These are phyloP conservation scores for Florisuga fusca DNA, from an alignment of 2,797 vertebrate species.

Conservation along the genomic window DNA sequence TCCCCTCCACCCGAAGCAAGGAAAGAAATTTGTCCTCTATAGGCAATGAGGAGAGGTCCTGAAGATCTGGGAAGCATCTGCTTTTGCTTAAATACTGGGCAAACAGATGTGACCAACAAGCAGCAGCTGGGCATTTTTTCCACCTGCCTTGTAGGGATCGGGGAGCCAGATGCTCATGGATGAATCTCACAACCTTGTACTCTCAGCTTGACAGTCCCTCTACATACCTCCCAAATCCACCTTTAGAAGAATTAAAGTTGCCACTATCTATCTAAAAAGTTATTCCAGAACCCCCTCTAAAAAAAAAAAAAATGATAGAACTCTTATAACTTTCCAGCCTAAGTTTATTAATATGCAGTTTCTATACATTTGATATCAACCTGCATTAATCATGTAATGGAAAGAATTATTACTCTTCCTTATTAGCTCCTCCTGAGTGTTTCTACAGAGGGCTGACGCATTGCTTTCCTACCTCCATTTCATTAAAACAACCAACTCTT, in stretches of 20 bases:
- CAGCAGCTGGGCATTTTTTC: background rate
- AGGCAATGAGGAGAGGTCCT: background rate
- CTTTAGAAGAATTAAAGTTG: background rate
- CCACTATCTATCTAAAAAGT: background rate
- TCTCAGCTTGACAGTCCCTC: rapidly evolving
- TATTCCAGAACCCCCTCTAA: background rate
- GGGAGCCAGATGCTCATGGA: background rate
- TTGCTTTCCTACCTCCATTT: background rate
- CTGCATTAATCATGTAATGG: background rate
- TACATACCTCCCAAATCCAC: background rate
- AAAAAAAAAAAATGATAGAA: background rate
- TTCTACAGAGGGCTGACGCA: background rate
- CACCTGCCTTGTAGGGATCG: background rate
- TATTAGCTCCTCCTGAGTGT: background rate
- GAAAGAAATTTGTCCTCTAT: background rate
- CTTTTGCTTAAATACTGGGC: background rate
- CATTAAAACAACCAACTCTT: background rate
- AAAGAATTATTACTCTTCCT: background rate
- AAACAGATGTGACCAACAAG: background rate
- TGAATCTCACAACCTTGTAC: background rate
- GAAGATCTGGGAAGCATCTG: background rate
- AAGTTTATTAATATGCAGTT: background rate
- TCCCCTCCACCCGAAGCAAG: background rate
- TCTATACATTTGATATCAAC: background rate
- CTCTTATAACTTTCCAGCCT: background rate